A percentile compares a stretch with the other conserved stretches of the same genome.
Evolutionary conservation across 2,797 vertebrate species (phyloP).

Genomic region (Psittacula derbiana): DNA sequence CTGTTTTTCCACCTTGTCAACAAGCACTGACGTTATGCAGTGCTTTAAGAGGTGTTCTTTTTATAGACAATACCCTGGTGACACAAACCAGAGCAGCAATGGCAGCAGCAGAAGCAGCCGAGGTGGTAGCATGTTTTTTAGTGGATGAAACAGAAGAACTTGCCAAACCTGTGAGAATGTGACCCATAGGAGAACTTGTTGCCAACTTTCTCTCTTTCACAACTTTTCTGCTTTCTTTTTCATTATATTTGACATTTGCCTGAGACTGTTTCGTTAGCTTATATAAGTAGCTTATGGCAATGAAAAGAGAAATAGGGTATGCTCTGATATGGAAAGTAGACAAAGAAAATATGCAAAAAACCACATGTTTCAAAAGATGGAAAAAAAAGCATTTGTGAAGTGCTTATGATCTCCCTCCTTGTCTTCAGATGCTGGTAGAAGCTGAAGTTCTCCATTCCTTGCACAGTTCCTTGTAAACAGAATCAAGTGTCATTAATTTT

Average conservation of each 20-base stretch:
- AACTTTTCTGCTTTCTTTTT: constrained; percentile 31
- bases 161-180: constrained; percentile 2
- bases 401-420: background rate
- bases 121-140: constrained; percentile 3
- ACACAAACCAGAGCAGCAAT: background rate
- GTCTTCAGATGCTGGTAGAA: background rate
- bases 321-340: background rate
- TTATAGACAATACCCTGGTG: background rate
- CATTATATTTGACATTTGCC: constrained; percentile 12
- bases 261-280: background rate
- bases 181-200: background rate
- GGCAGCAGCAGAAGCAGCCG: background rate
- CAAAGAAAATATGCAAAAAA: background rate
- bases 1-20: background rate
- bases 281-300: background rate
- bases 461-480: background rate
- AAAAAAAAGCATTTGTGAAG: background rate
- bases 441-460: background rate
- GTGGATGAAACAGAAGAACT: constrained; percentile 26
- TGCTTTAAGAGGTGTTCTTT: constrained; percentile 2
- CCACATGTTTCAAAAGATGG: background rate
- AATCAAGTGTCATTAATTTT: background rate
- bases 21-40: background rate
- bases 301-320: background rate
- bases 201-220: constrained; percentile 9